Conservation (phyloP, 2,888 invertebrate genomes). For the Metellina segmentata region DNA sequence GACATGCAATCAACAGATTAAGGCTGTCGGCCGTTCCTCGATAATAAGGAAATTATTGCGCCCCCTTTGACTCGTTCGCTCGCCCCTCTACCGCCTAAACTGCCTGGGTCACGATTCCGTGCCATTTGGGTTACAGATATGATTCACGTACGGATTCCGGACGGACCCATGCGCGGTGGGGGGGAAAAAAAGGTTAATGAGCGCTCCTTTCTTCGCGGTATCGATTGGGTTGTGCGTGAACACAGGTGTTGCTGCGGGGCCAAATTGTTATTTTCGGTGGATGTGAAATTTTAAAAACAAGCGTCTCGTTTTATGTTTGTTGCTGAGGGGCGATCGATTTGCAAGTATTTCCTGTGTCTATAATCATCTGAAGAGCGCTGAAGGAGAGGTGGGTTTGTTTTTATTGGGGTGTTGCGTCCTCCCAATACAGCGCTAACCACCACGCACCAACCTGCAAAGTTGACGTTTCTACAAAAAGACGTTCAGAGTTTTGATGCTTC, state of each 20-base stretch:
- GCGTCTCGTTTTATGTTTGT: not conserved
- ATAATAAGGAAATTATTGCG: slow-evolving; percentile 70
- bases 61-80: slow-evolving; percentile 24
- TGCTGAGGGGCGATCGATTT: not conserved
- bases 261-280: not conserved
- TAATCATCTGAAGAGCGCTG: not conserved
- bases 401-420: no score
- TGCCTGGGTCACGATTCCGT: slow-evolving; percentile 64
- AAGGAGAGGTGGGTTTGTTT: not conserved
- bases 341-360: not conserved
- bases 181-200: slow-evolving; percentile 69
- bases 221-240: slow-evolving; percentile 36
- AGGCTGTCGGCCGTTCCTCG: slow-evolving; percentile 46
- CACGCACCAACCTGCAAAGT: no score
- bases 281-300: slow-evolving; percentile 20
- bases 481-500: no score
- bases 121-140: slow-evolving; percentile 67
- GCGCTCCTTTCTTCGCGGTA: slow-evolving; percentile 25
- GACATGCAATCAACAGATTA: slow-evolving; percentile 74
- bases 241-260: slow-evolving; percentile 12
- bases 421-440: no score
- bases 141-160: slow-evolving; percentile 49
- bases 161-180: not conserved
- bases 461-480: no score
- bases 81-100: slow-evolving; percentile 39